Evolutionary conservation across 2,888 invertebrate species (phyloP), one percentile per base, ranked within the genome.

Genomic region (Sericinus montela): DNA sequence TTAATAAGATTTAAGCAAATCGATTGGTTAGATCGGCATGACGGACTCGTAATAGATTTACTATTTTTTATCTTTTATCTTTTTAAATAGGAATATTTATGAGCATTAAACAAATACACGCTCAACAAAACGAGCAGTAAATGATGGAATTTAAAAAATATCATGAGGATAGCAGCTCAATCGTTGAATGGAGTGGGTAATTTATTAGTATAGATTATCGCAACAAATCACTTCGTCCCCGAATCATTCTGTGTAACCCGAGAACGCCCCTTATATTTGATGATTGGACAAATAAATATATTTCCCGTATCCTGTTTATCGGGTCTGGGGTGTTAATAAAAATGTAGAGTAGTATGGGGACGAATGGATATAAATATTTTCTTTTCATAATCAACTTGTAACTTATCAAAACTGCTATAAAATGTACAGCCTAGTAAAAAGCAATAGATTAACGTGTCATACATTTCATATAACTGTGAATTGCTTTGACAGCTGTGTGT

Each of bases 281-380:
- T 86, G 88, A 88, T 87, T 88, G 88, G 83, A 79, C 84, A 82
- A 87, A 88, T 88, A 87, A 87, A 88, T 88, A 86, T 86, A 86
- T 86, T 85, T 87, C 77, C 84, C 77, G 79, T 87, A 85, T 87
- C 87, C 85, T 83, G 87, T 84, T 84, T 86, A 87, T 87, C 88
- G 68, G 77, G 75, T 78, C 73, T 73, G 74, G 82, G 84, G 88
- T 86, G 88, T 87, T 87, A 88, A 88, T 88, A 88, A 87, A 88
- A 87, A 87, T 87, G 86, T 87, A 83, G 82, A 65, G 87, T 77
- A 73, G 52, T 41, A 8, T 48, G 48, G 74, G 78, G 60, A 28
- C 28, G 36, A 30, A 47, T 56, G 51, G 53, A 52, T n/a, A n/a
- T n/a, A n/a, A n/a, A n/a, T 3, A 11, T 40, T 30, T 19, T 8